phyloP scores from a whole-genome alignment of 2,113 vertebrate genomes.

The Phaethornis superciliosus region DNA sequence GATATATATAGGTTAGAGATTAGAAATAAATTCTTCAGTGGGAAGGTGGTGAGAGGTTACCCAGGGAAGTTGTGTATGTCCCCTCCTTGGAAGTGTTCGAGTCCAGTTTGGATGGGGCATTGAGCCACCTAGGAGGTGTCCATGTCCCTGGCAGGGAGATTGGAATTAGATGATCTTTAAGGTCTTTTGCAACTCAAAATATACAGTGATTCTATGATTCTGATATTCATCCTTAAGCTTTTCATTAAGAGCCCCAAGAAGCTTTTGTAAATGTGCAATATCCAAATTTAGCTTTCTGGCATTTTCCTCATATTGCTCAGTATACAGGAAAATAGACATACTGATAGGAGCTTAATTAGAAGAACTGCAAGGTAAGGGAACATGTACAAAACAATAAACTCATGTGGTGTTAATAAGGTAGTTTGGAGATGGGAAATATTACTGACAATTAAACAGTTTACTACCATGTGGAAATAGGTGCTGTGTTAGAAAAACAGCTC shows the following conservation, averaged over 20 bases:
- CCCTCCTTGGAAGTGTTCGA: too few species aligned
- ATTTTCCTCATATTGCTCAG: constrained; percentile 36
- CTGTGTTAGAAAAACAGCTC: neutral
- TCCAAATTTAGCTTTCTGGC: constrained; percentile 43
- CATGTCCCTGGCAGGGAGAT: too few species aligned
- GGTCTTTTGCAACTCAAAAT: too few species aligned
- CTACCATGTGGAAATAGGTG: neutral
- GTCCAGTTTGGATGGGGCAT: too few species aligned
- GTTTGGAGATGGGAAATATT: neutral
- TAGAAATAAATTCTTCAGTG: too few species aligned
- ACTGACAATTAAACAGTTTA: constrained; percentile 3
- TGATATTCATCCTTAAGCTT: constrained; percentile 4
- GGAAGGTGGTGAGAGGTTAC: too few species aligned
- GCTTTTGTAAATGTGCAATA: constrained; percentile 37
- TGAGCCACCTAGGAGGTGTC: too few species aligned
- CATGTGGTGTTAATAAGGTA: neutral
- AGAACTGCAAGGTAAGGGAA: neutral
- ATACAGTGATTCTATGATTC: too few species aligned
- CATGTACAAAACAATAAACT: neutral
- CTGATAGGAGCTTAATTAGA: neutral
- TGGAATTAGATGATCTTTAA: too few species aligned
- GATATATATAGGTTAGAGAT: too few species aligned
- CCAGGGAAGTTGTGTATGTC: too few species aligned
- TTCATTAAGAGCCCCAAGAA: constrained; percentile 35
- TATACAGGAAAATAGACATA: constrained; percentile 26